phyloP scores from a whole-genome alignment of 2,113 vertebrate species.

The Halichoerus grypus region DNA sequence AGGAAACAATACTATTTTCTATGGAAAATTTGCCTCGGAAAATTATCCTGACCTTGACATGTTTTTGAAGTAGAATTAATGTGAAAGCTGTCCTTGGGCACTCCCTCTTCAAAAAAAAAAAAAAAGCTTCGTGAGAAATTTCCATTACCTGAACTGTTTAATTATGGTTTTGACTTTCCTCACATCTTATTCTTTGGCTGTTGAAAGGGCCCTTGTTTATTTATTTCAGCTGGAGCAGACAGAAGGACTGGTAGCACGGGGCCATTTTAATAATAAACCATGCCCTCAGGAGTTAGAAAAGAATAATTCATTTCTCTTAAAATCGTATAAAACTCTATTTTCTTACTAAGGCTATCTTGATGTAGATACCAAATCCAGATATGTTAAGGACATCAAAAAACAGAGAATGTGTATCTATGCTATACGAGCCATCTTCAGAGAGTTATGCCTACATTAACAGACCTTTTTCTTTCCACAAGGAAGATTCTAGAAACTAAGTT shows the following conservation, averaged over 20 bases:
- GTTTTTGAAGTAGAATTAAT: constrained; percentile 3
- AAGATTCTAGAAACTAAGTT: constrained; percentile 43
- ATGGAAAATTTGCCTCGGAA: constrained; percentile 40
- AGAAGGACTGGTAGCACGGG: neutral
- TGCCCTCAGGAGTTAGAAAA: neutral
- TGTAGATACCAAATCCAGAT: neutral
- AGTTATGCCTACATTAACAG: neutral
- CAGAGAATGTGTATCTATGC: neutral
- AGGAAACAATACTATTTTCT: constrained; percentile 57
- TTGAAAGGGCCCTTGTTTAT: neutral
- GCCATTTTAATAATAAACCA: neutral
- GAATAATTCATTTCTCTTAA: neutral
- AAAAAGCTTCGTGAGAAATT: neutral
- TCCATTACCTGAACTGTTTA: constrained; percentile 7
- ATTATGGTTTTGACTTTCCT: constrained; percentile 7
- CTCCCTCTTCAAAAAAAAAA: neutral
- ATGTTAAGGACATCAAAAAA: neutral
- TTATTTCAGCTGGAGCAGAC: constrained; percentile 30
- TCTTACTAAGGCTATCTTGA: neutral
- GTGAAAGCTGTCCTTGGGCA: constrained; percentile 4
- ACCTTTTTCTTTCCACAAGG: neutral
- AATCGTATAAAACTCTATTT: neutral
- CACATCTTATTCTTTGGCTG: neutral
- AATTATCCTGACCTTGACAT: constrained; percentile 15
- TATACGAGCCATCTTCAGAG: neutral